Base-by-base conservation (phyloP, 2,888 invertebrate genomes). In the Eucriotettix oculatus region DNA sequence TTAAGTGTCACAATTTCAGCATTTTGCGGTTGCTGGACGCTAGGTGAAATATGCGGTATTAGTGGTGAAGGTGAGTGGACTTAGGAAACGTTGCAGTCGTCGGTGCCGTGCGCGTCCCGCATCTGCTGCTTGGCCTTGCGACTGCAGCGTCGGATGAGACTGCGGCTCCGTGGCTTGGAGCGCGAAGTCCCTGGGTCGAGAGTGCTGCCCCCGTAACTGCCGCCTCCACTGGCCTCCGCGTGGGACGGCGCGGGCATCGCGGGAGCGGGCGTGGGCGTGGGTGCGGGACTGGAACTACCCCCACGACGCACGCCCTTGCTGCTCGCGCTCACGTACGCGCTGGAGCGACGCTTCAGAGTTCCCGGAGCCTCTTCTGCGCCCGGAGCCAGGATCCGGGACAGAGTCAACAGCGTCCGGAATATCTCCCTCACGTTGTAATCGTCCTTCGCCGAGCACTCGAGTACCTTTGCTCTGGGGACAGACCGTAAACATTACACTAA, bases 91-190 rank as follows among this genome's bases (percentile, higher is more conserved):
- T 78, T 82, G 70, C 87, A 87, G 70, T 86, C 85, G 65, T 86
- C 84, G 42, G 78, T 74, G 12, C 48, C 48, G 66, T 84, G 82
- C 55, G 83, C 81, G 68, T 86, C 86, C 66, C 85, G 77, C 66
- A 86, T 84, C 74, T 87, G 87, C 70, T 87, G 86, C 69, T 86
- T 86, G 63, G 86, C 82, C 74, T 87, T 88, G 66, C 86, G 80
- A 68, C 87, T 87, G 62, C 87, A 85, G 64, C 90, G 79, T 65
- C 90, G 78, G 66, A 90, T 90, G 63, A 90, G 79, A 63, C 87
- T 87, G 62, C 86, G 78, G 68, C 84, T 84, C 64, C 86, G 75
- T 1, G 83, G 83, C 67, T 84, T 83, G 63, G 79, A 71, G 69
- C 78, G 76, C 16, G 57, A 41, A 10, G 42, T 57, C 16, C 61